A percentile compares a stretch with the other conserved stretches of the same genome.
Evolutionary conservation across 2,797 vertebrate genomes (phyloP).

Genomic region (Parambassis ranga): DNA sequence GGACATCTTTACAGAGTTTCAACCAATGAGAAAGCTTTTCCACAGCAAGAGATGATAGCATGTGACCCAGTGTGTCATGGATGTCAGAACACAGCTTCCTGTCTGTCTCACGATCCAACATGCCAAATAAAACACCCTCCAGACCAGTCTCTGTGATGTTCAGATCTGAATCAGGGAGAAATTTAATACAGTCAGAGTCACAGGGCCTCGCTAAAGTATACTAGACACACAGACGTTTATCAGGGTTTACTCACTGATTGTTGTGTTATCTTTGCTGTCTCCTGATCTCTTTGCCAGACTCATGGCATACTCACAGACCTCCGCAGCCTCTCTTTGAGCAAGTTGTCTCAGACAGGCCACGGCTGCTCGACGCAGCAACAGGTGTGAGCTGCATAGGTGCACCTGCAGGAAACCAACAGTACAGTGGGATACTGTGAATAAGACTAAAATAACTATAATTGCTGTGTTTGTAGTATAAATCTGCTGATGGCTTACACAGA

Average conservation of each 20-base stretch:
- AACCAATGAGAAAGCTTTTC: conserved; percentile 98
- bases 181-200: not conserved
- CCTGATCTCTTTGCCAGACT: conserved; percentile 89
- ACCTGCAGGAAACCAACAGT: conserved; percentile 76
- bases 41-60: conserved; percentile 96
- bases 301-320: conserved; percentile 98
- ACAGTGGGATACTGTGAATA: not conserved
- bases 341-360: conserved; percentile 96
- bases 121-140: conserved; percentile 96
- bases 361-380: conserved; percentile 92
- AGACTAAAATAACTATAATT: not conserved
- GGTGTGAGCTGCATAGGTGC: conserved; percentile 96
- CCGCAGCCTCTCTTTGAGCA: conserved; percentile 94
- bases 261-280: conserved; percentile 84
- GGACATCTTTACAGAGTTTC: conserved; percentile 96
- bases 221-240: not conserved
- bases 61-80: conserved; percentile 97
- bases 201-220: not conserved
- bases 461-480: not conserved
- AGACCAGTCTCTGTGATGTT: conserved; percentile 97
- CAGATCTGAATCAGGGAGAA: conserved; percentile 75
- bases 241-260: conserved; percentile 82
- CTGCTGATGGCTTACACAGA: conserved; percentile 86
- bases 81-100: conserved; percentile 96
- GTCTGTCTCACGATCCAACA: conserved; percentile 97